Evolutionary conservation across 1,140 invertebrate genomes (phyloP).

Genomic region (Drosophila bifasciata): DNA sequence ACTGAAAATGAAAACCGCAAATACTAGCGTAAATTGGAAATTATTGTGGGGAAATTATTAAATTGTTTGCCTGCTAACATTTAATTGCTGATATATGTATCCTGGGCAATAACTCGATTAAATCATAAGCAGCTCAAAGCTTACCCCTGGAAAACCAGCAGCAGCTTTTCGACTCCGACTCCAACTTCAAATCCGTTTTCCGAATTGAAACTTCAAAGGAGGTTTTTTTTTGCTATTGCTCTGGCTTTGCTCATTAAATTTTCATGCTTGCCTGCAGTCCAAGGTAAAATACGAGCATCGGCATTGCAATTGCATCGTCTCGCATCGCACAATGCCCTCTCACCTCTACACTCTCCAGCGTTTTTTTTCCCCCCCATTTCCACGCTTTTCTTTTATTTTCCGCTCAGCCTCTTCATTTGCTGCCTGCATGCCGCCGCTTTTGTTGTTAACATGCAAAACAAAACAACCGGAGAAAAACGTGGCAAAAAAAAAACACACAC

Average conservation of each 20-base stretch:
- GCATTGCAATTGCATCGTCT: constrained; percentile 40
- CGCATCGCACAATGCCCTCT: constrained; percentile 34
- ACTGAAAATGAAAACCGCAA: constrained; percentile 40
- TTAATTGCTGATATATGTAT: constrained; percentile 8
- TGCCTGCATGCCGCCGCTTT: constrained; percentile 22
- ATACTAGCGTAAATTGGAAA: constrained; percentile 46
- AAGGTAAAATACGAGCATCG: constrained; percentile 51
- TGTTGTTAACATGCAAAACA: constrained; percentile 43
- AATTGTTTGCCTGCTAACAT: constrained; percentile 14
- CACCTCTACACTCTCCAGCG: too few relatives aligned
- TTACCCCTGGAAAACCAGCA: too few relatives aligned
- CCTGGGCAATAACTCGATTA: constrained; percentile 42
- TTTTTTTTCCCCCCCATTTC: constrained; percentile 16
- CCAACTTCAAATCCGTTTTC: background rate
- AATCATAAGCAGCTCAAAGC: constrained; percentile 37
- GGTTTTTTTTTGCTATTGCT: constrained; percentile 29
- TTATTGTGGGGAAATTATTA: constrained; percentile 33
- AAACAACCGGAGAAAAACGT: constrained; percentile 36
- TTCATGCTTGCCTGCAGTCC: constrained; percentile 60
- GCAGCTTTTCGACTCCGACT: background rate
- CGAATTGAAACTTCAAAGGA: constrained; percentile 30
- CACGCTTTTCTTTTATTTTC: constrained; percentile 33
- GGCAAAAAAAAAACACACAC: constrained; percentile 9
- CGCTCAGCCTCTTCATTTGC: constrained; percentile 51
- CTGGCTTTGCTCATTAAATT: constrained; percentile 53